Evolutionary conservation across 2,888 invertebrate species (phyloP).

Genomic region (Agrotis ipsilon): DNA sequence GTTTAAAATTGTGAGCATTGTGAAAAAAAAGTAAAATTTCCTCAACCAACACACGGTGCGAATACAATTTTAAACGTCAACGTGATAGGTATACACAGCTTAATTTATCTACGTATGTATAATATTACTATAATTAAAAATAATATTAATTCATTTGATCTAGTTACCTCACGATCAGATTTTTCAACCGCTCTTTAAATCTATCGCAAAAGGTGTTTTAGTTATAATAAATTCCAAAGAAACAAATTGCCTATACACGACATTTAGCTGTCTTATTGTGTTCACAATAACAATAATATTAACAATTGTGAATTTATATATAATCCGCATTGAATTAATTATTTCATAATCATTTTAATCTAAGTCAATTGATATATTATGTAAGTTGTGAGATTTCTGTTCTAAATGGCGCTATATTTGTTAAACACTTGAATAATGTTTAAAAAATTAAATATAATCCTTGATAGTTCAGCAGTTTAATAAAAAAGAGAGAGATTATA

Average conservation of each 20-base stretch:
- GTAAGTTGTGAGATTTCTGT: slow-evolving; percentile 20
- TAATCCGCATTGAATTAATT: slow-evolving; percentile 36
- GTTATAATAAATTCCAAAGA: slow-evolving; percentile 53
- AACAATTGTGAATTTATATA: slow-evolving; percentile 49
- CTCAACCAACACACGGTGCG: slow-evolving; percentile 34
- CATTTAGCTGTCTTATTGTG: slow-evolving; percentile 53
- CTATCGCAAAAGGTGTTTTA: slow-evolving; percentile 54
- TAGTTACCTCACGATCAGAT: slow-evolving; percentile 75
- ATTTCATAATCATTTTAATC: slow-evolving; percentile 23
- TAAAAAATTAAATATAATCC: neutral
- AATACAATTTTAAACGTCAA: slow-evolving; percentile 66
- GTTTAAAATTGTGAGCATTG: slow-evolving; percentile 62
- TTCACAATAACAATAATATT: slow-evolving; percentile 53
- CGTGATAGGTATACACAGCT: slow-evolving; percentile 59
- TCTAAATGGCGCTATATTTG: slow-evolving; percentile 26
- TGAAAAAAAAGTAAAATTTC: slow-evolving; percentile 35
- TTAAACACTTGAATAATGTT: slow-evolving; percentile 22
- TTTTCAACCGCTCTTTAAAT: slow-evolving; percentile 54
- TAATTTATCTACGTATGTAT: slow-evolving; percentile 77
- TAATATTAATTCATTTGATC: slow-evolving; percentile 86
- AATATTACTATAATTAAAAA: slow-evolving; percentile 70
- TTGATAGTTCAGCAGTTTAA: slow-evolving; percentile 13
- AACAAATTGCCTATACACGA: slow-evolving; percentile 56
- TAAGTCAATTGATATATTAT: slow-evolving; percentile 32
- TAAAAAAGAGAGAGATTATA: slow-evolving; percentile 1